Conservation (phyloP, 1,140 invertebrate species). For the Tribolium castaneum region DNA sequence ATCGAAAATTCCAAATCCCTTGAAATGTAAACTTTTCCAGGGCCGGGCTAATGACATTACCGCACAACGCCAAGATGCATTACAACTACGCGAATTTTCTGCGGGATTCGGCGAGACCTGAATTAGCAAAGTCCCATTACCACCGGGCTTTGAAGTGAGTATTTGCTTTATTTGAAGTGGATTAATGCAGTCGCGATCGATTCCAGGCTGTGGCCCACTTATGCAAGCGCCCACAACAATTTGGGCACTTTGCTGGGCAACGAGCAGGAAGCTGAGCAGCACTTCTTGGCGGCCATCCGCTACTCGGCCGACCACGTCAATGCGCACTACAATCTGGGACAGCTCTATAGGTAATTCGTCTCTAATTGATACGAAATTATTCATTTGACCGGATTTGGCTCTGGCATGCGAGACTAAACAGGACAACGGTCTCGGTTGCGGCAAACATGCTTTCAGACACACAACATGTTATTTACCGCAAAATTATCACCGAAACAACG, state of each 20-base stretch:
- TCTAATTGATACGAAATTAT: neutral
- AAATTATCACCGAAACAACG: neutral
- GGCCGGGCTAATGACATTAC: conserved; percentile 81
- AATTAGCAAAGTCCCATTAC: conserved; percentile 83
- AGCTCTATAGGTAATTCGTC: conserved; percentile 77
- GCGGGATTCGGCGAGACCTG: conserved; percentile 77
- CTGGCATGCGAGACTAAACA: neutral
- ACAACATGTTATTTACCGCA: neutral
- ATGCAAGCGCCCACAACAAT: conserved; percentile 91
- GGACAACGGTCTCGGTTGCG: neutral
- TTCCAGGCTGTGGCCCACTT: conserved; percentile 83
- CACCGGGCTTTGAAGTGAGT: conserved; percentile 83
- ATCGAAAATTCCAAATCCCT: too few species aligned
- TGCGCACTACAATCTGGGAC: conserved; percentile 88
- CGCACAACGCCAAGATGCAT: conserved; percentile 91
- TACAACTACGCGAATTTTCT: conserved; percentile 92
- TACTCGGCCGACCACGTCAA: conserved; percentile 83
- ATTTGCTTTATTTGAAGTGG: conserved; percentile 35
- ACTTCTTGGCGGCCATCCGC: conserved; percentile 81
- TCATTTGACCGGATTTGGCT: neutral
- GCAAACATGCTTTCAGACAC: neutral
- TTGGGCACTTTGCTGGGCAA: conserved; percentile 82
- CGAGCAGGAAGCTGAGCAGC: conserved; percentile 75
- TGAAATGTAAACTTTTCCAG: conserved; percentile 66
- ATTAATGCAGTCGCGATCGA: conserved; percentile 27